Base-by-base conservation (phyloP, 2,888 invertebrate species). In the Agriotes lineatus region DNA sequence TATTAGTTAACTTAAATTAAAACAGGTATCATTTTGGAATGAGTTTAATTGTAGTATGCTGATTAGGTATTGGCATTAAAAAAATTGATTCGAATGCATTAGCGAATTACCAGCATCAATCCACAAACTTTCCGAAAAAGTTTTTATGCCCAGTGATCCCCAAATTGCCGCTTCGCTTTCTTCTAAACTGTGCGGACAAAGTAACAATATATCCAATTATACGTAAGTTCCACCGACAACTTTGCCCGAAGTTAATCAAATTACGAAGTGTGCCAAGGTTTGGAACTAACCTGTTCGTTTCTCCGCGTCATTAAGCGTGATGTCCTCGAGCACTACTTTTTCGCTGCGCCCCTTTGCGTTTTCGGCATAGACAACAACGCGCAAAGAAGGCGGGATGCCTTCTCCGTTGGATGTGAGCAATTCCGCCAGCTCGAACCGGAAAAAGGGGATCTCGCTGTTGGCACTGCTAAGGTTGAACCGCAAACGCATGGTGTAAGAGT, bases 311-410 rank as follows among this genome's bases (percentile, higher is more conserved):
- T 93, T 93, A 79, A 95, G 91, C 76, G 94, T 92, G 77, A 95
- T 94, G 81, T 95, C 94, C 82, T 96, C 95, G 69, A 96, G 86
- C 6, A 94, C 87, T 69, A 92, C 90, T 76, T 91, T 90, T 77
- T 94, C 95, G 69, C 95, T 94, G 72, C 91, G 90, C 59, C 96
- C 96, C 83, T 96, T 96, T 69, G 93, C 90, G 85, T 96, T 96
- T 76, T 89, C 90, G 66, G 95, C 92, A 83, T 93, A 96, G 75
- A 94, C 91, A 72, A 93, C 89, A 74, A 96, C 87, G 81, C 92
- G 90, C 77, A 93, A 87, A 25, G 92, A 91, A 48, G 91, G 88
- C 70, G 88, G 86, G 72, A 80, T 70, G 69, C 80, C 72, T 72
- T 78, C 78, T 25, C 78, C 78, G 73, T 72, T 84, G 76, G 83